These are phyloP conservation scores for Antechinus flavipes DNA, from an alignment of 2,113 vertebrate species.

Conservation along the genomic window DNA sequence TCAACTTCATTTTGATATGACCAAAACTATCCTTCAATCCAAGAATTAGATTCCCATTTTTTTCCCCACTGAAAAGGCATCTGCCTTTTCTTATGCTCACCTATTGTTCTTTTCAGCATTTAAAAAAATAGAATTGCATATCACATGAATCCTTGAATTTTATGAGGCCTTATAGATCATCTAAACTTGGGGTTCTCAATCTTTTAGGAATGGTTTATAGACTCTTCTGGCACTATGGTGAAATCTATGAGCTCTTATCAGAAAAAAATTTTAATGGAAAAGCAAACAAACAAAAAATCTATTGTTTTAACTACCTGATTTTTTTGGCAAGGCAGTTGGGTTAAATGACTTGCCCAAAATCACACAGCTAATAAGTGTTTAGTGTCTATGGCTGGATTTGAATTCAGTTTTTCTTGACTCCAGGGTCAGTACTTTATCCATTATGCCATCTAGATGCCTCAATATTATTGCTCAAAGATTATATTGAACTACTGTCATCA, in stretches of 20 bases:
- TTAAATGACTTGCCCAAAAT: too few species aligned
- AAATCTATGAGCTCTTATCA: background rate
- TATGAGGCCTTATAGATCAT: background rate
- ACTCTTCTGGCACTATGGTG: background rate
- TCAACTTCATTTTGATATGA: background rate
- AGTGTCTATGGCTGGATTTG: too few species aligned
- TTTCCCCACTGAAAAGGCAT: background rate
- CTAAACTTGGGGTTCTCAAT: background rate
- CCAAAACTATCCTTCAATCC: background rate
- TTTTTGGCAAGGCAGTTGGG: too few species aligned
- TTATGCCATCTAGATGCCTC: too few species aligned
- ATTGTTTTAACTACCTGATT: too few species aligned
- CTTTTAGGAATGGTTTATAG: background rate
- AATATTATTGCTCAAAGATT: background rate
- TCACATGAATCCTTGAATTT: background rate
- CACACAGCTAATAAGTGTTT: too few species aligned
- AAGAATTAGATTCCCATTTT: background rate
- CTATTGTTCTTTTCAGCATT: background rate
- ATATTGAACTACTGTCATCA: background rate
- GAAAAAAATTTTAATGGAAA: background rate
- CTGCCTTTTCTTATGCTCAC: background rate
- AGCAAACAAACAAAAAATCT: background rate
- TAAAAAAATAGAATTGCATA: background rate
- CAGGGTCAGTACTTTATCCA: too few species aligned
- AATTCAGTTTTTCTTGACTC: too few species aligned